Conservation (phyloP, 37 sponge, comb jelly and placozoan species). For the Theonella swinhoei region DNA sequence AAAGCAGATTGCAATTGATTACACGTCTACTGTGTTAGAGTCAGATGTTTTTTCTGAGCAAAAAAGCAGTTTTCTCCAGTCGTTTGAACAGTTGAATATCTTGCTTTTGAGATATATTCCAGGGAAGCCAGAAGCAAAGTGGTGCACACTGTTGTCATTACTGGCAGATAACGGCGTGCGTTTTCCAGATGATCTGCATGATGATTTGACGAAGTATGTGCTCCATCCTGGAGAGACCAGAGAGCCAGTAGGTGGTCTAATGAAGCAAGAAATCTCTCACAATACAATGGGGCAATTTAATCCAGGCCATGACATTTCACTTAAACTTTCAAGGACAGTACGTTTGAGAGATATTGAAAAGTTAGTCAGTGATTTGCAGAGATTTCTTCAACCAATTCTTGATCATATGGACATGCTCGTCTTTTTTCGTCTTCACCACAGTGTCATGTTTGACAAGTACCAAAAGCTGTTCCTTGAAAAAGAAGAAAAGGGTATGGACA, state of each 20-base stretch:
- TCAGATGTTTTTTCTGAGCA: neutral
- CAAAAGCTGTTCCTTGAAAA: slow-evolving; percentile 3
- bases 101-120: slow-evolving; percentile 40
- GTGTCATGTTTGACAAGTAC: slow-evolving; percentile 61
- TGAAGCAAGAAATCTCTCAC: neutral
- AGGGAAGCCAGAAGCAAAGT: slow-evolving; percentile 34
- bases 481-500: neutral
- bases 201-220: slow-evolving; percentile 1
- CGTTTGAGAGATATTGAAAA: slow-evolving; percentile 8
- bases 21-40: neutral
- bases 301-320: slow-evolving; percentile 32
- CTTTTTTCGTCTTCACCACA: slow-evolving; percentile 46
- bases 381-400: slow-evolving; percentile 28
- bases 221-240: slow-evolving; percentile 26
- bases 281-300: slow-evolving; percentile 19
- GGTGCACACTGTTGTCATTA: slow-evolving; percentile 15
- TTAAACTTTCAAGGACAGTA: neutral
- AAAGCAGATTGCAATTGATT: slow-evolving; percentile 15
- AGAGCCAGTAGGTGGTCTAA: neutral
- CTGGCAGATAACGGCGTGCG: slow-evolving; percentile 32
- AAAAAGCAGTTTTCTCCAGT: neutral
- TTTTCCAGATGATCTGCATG: slow-evolving; percentile 13
- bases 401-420: slow-evolving; percentile 44
- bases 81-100: slow-evolving; percentile 44
- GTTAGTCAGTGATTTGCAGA: neutral